Evolutionary conservation across 2,888 invertebrate species (phyloP), one percentile per base, ranked within the genome.

Genomic region (Agrochola circellaris): DNA sequence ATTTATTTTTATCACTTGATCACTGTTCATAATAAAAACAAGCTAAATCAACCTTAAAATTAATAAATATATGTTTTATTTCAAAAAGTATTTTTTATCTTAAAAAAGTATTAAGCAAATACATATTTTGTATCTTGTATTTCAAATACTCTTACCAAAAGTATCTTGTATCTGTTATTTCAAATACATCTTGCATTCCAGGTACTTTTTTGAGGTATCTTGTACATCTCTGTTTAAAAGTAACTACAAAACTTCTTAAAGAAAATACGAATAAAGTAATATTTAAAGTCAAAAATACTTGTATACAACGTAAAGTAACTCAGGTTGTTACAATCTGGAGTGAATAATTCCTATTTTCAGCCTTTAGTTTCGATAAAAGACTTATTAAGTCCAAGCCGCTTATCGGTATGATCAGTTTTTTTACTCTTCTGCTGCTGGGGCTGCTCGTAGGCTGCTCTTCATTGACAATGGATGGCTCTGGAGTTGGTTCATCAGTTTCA

Each of bases 341-440:
- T 0, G 89, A 86, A 81, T 89, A 90, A 73, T 89, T 92, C 51
- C 79, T 88, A 45, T 91, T 90, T 76, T 90, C 91, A 13, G 87
- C 72, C 69, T 77, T 88, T 54, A 89, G 73, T 75, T 87, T 87
- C 4, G 89, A 76, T 30, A 91, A 48, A 58, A 90, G 73, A 48
- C 77, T 84, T 69, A 89, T 84, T 82, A 89, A 83, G 64, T 91
- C 88, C 66, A 87, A 58, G 20, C 85, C 87, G 42, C 79, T 84
- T 69, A 90, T 83, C 42, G 85, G 84, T 77, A 89, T 81, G 20
- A 85, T 62, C 34, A 81, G 75, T 58, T 84, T 85, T 45, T 83
- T 83, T 34, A 80, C 73, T 76, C 9, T 82, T 56, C 42, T 68
- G 30, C n/a, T 60, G 15, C 15, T 62, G 2, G 66, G 2, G 13